Evolutionary conservation across 2,113 vertebrate genomes (phyloP).

Genomic region (Condylura cristata): DNA sequence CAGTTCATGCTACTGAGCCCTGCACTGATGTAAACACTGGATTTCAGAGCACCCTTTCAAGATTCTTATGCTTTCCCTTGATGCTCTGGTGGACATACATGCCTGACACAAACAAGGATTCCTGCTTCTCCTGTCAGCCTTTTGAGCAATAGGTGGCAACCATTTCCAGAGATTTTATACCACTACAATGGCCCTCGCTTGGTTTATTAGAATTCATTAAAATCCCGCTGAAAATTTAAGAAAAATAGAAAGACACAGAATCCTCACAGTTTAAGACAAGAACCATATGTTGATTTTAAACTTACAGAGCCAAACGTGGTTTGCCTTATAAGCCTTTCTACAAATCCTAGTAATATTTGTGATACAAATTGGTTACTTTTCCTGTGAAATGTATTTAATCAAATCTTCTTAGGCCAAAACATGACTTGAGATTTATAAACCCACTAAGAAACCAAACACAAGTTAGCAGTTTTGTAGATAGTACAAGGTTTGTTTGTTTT

Average conservation of each 20-base stretch:
- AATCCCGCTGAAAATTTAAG: background rate
- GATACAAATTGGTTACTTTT: background rate
- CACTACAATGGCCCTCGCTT: background rate
- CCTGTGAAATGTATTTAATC: background rate
- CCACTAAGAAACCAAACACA: background rate
- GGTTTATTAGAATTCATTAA: background rate
- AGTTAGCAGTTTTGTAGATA: background rate
- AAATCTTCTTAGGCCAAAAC: background rate
- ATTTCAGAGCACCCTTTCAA: background rate
- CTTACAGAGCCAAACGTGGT: background rate
- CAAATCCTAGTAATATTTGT: background rate
- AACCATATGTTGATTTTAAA: background rate
- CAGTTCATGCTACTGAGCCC: accelerated
- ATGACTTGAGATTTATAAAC: background rate
- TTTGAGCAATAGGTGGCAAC: background rate
- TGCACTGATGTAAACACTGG: background rate
- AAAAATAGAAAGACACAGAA: background rate
- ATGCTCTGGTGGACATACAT: too few species aligned
- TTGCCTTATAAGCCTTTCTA: background rate
- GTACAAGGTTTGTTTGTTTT: background rate
- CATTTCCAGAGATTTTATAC: background rate
- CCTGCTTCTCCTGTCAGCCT: accelerated
- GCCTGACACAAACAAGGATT: background rate
- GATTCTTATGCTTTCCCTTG: background rate
- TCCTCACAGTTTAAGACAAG: background rate